Conservation (phyloP, 2,888 invertebrate species). For the Beris morrisii region DNA sequence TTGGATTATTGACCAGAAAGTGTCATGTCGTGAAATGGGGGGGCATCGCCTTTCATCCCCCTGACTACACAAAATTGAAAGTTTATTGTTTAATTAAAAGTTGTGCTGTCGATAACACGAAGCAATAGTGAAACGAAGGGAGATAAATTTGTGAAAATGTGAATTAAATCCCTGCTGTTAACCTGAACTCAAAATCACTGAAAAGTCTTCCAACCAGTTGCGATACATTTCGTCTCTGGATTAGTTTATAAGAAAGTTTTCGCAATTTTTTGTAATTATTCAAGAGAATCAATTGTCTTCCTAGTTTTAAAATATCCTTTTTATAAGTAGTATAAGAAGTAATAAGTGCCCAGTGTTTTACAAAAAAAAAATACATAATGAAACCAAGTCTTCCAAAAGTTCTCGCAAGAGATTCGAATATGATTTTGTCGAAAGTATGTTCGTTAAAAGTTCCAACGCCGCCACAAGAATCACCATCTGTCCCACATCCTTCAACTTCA, state of each 20-base stretch:
- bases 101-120: not conserved
- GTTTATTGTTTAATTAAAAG: conserved; percentile 13
- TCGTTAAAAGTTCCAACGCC: conserved; percentile 9
- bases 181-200: conserved; percentile 53
- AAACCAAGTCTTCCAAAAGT: conserved; percentile 24
- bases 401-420: conserved; percentile 34
- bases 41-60: not conserved
- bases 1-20: not conserved
- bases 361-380: not conserved
- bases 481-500: not conserved
- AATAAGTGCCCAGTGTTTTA: not conserved
- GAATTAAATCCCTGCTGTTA: not conserved
- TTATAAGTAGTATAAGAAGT: conserved; percentile 3
- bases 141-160: conserved; percentile 6
- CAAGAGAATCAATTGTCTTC: conserved; percentile 31
- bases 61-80: not conserved
- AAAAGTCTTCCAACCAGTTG: conserved; percentile 58
- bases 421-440: conserved; percentile 45
- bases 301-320: not conserved
- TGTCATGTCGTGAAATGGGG: conserved; percentile 1
- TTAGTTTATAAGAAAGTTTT: conserved; percentile 22
- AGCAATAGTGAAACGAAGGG: not conserved
- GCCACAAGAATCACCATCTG: not conserved
- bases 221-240: conserved; percentile 19
- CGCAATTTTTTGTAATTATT: not conserved